These are phyloP conservation scores for Oreochromis niloticus DNA, from an alignment of 2,113 vertebrate species.

Conservation along the genomic window DNA sequence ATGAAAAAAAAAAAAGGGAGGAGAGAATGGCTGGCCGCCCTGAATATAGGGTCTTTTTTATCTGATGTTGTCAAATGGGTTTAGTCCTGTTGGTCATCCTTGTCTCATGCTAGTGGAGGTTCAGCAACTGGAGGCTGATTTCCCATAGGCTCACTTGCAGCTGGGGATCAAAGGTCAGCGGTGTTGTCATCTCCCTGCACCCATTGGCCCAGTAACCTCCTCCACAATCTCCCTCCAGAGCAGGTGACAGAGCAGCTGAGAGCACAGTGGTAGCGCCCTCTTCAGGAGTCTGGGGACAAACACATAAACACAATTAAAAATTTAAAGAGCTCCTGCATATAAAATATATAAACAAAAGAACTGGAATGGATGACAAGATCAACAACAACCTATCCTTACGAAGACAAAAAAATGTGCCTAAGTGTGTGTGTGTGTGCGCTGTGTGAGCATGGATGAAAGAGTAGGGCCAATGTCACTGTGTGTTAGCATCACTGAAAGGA, in stretches of 20 bases:
- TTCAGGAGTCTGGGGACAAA: conserved; percentile 47
- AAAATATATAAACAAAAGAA: neutral
- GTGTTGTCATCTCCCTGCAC: conserved; percentile 32
- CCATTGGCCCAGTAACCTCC: conserved; percentile 63
- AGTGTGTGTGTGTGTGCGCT: neutral
- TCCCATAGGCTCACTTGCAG: conserved; percentile 60
- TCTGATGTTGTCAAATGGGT: neutral
- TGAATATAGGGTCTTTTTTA: neutral
- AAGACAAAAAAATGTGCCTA: neutral
- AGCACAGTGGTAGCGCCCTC: conserved; percentile 59
- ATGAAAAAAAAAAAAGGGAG: neutral
- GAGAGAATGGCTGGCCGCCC: neutral
- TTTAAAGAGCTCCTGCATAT: neutral
- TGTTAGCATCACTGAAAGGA: conserved; percentile 19
- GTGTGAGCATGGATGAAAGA: conserved; percentile 6
- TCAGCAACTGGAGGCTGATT: conserved; percentile 47
- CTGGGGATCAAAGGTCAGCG: conserved; percentile 34
- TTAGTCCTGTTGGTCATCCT: neutral
- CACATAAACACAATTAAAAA: neutral
- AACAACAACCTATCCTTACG: conserved; percentile 23
- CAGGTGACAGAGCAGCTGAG: conserved; percentile 47
- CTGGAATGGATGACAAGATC: conserved; percentile 4
- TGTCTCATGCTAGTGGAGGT: conserved; percentile 30
- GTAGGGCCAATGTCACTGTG: conserved; percentile 20
- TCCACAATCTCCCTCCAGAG: conserved; percentile 43